Evolutionary conservation across 2,888 invertebrate species (phyloP).

Genomic region (Plebejus argus): DNA sequence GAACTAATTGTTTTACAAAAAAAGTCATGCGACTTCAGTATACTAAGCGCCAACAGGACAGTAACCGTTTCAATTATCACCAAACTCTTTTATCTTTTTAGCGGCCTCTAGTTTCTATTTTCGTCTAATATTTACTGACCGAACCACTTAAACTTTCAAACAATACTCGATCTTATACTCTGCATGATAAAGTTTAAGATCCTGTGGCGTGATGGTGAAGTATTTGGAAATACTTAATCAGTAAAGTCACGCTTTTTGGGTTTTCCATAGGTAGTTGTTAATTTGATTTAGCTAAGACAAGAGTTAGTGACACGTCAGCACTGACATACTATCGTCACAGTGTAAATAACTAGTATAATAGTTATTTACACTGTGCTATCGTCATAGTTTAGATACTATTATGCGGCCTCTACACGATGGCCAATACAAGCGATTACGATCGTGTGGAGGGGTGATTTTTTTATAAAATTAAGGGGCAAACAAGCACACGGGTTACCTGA

Average conservation of each 20-base stretch:
- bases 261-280: constrained; percentile 35
- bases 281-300: constrained; percentile 38
- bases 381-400: not conserved
- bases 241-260: constrained; percentile 30
- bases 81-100: constrained; percentile 66
- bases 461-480: no score
- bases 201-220: not conserved
- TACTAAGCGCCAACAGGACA: constrained; percentile 39
- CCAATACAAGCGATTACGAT: no score
- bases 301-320: constrained; percentile 34
- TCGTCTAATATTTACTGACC: constrained; percentile 42
- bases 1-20: not conserved
- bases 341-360: no score
- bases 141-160: constrained; percentile 8
- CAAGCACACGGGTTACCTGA: no score
- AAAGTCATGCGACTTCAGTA: not conserved
- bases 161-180: not conserved
- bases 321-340: constrained; percentile 29
- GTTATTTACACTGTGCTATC: no score
- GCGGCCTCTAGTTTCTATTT: constrained; percentile 51
- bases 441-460: no score
- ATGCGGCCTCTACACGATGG: no score
- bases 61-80: constrained; percentile 62
- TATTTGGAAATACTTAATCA: constrained; percentile 26
- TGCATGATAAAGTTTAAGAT: not conserved